These are phyloP conservation scores for Craniophora ligustri DNA, from an alignment of 2,888 invertebrate species.

Conservation along the genomic window DNA sequence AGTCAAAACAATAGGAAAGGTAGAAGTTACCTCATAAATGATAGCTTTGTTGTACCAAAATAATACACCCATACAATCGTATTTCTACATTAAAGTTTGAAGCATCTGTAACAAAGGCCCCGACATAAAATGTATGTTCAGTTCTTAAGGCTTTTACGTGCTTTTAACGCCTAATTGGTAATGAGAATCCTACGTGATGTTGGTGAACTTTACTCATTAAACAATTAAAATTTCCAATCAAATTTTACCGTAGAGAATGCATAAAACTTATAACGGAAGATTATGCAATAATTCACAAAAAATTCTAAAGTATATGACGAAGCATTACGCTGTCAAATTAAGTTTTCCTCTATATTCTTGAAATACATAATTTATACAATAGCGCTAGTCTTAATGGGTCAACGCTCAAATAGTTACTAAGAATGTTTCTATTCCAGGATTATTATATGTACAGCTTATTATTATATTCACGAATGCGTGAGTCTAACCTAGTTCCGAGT, in stretches of 20 bases:
- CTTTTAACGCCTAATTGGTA: constrained; percentile 57
- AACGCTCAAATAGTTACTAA: constrained; percentile 1
- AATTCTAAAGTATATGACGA: constrained; percentile 11
- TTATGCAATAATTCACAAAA: constrained; percentile 15
- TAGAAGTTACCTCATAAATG: constrained; percentile 47
- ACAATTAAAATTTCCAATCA: constrained; percentile 49
- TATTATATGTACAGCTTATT: neutral
- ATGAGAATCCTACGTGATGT: constrained; percentile 71
- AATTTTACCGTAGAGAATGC: constrained; percentile 36
- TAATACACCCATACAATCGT: constrained; percentile 51
- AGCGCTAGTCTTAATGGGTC: neutral
- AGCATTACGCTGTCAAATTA: neutral
- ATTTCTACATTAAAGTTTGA: constrained; percentile 39
- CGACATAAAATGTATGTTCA: constrained; percentile 30
- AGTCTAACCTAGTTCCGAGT: constrained; percentile 31
- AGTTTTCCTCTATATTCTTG: neutral
- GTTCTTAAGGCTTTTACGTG: constrained; percentile 70
- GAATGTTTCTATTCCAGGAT: constrained; percentile 2
- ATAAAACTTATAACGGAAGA: constrained; percentile 29
- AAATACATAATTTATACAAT: neutral
- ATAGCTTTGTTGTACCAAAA: constrained; percentile 45
- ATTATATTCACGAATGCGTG: constrained; percentile 5
- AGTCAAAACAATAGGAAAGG: constrained; percentile 42
- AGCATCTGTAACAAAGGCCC: constrained; percentile 39
- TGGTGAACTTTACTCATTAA: constrained; percentile 59